These are phyloP conservation scores for Anas georgica DNA, from an alignment of 2,797 vertebrate genomes.

Conservation along the genomic window DNA sequence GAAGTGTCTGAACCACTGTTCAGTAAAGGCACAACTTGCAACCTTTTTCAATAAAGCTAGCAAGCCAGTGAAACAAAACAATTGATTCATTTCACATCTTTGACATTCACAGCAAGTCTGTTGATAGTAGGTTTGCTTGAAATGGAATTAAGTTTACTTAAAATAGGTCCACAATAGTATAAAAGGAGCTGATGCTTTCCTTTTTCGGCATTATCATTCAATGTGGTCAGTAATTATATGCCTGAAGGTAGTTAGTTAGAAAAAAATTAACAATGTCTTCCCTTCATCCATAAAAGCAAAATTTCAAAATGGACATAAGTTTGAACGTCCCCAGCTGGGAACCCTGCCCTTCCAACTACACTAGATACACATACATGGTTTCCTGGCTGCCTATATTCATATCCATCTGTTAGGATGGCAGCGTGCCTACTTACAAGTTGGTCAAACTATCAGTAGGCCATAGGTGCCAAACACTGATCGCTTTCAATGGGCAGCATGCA, in stretches of 20 bases:
- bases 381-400: constrained; percentile 76
- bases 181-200: background rate
- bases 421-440: constrained; percentile 79
- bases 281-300: constrained; percentile 71
- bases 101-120: background rate
- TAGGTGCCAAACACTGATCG: constrained; percentile 78
- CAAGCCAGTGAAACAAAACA: background rate
- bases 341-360: constrained; percentile 79
- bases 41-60: background rate
- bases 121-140: background rate
- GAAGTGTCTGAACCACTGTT: background rate
- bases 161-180: constrained; percentile 1
- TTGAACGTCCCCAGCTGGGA: constrained; percentile 76
- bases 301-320: constrained; percentile 77
- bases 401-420: constrained; percentile 80
- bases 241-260: constrained; percentile 35
- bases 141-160: constrained; percentile 9
- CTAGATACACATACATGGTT: constrained; percentile 78
- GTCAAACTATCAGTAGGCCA: constrained; percentile 80
- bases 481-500: constrained; percentile 76
- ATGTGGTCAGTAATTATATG: background rate
- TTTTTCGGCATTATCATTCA: background rate
- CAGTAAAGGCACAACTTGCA: background rate
- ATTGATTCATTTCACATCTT: background rate
- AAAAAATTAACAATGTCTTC: constrained; percentile 49